These are phyloP conservation scores for Gallinago solitaria DNA, from an alignment of 2,797 vertebrate genomes.

Conservation along the genomic window DNA sequence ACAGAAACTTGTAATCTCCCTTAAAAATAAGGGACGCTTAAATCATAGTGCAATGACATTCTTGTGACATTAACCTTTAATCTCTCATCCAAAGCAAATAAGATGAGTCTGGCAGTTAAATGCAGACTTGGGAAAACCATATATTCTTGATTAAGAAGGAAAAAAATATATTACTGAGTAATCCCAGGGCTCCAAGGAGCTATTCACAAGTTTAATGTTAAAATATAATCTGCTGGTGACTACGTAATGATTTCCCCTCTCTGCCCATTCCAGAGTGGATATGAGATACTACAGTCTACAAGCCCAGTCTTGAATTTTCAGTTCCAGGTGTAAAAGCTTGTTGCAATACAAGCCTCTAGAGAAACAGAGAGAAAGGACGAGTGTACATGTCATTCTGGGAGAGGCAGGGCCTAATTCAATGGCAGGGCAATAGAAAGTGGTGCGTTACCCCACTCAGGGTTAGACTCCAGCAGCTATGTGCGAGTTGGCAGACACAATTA, in stretches of 20 bases:
- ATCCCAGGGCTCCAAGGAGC: neutral
- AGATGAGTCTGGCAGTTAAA: neutral
- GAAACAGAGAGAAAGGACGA: neutral
- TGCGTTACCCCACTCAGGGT: neutral
- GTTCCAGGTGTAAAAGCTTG: constrained; percentile 13
- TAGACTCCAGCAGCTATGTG: neutral
- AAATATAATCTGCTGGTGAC: constrained; percentile 21
- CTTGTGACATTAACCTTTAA: neutral
- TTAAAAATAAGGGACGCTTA: neutral
- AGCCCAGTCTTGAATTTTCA: constrained; percentile 20
- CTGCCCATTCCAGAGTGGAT: constrained; percentile 10
- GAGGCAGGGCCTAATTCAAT: neutral
- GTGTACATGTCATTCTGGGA: neutral
- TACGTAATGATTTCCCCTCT: constrained; percentile 28
- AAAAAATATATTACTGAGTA: neutral
- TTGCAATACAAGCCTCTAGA: neutral
- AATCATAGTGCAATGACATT: neutral
- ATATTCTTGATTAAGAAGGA: neutral
- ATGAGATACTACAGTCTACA: neutral
- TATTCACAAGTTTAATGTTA: neutral
- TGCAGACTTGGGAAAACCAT: neutral
- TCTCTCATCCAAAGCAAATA: neutral
- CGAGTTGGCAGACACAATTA: constrained; percentile 14
- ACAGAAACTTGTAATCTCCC: neutral
- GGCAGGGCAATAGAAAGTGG: neutral